Evolutionary conservation across 2,888 invertebrate genomes (phyloP), one percentile per base, ranked within the genome.

Genomic region (Rapana venosa): DNA sequence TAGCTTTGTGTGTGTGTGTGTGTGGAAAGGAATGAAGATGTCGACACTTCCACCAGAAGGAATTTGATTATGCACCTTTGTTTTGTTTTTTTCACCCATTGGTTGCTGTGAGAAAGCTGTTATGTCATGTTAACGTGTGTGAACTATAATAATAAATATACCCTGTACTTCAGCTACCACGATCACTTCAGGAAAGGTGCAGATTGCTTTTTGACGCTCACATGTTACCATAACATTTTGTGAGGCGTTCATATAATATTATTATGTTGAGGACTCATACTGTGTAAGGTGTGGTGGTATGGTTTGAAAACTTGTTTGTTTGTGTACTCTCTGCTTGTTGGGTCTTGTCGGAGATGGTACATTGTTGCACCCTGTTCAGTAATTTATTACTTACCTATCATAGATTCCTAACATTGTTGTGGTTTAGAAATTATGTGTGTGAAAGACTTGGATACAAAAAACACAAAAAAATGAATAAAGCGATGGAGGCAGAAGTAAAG

Each of bases 361-460:
- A 84, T 36, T 17, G 36, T 58, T 84, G 58, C 84, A 58, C 84
- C 84, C 58, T 17, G 22, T 47, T 83, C 81, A 83, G 81, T 58
- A 84, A 84, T 58, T 84, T 58, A 84, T 84, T 84, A 58, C 36
- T 84, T 84, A 84, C 84, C 30, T 77, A 77, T 30, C 36, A 58
- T 84, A 84, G 84, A 84, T 58, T 30, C 30, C 56, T 36, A 84
- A 56, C 56, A 84, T 58, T 58, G 84, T 84, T 84, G 84, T 84
- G 84, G 84, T 84, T 56, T 84, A 84, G 84, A 84, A 30, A 8
- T 36, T 47, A 58, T 84, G 58, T 84, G 84, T 84, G 84, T 30
- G 84, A 58, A 84, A 84, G 84, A 84, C 26, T 84, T 84, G 84
- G 5, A 56, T 47, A 47, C 47, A 47, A 47, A n/a, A n/a, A n/a